Percentiles rank a stretch among this genome's conserved stretches.
These are phyloP conservation scores for Lophochroa leadbeateri DNA, from an alignment of 2,113 vertebrate genomes.

Conservation along the genomic window DNA sequence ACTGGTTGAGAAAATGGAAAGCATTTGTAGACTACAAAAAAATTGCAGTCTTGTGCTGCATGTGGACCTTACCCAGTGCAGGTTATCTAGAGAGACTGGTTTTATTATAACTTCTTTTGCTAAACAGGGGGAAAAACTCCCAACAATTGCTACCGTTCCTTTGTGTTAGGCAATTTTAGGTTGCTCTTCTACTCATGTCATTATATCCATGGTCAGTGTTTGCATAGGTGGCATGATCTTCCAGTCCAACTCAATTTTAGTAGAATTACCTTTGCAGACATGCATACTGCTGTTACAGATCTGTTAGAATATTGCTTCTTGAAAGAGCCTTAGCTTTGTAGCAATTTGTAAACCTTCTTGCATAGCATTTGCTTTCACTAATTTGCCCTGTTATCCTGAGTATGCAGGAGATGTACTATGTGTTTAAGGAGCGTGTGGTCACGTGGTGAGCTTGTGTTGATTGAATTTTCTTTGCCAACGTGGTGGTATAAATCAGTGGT, in stretches of 20 bases:
- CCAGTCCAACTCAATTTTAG: background rate
- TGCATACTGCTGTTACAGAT: background rate
- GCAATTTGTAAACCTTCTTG: background rate
- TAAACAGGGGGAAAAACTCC: fast-evolving
- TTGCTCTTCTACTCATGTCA: background rate
- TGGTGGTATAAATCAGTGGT: background rate
- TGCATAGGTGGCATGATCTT: background rate
- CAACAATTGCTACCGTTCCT: background rate
- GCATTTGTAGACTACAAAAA: background rate
- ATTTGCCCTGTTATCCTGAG: background rate
- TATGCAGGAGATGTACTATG: fast-evolving
- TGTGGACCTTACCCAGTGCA: background rate
- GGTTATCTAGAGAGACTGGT: background rate
- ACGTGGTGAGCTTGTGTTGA: background rate
- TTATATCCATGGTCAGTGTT: fast-evolving
- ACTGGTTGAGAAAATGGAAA: background rate
- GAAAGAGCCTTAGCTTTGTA: background rate
- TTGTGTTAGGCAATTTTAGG: background rate
- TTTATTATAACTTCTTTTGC: background rate
- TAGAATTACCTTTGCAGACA: background rate
- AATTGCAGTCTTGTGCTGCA: background rate
- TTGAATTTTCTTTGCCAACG: background rate
- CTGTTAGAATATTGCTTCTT: background rate
- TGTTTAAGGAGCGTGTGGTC: background rate
- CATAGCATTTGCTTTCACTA: background rate